These are phyloP conservation scores for Trachemys scripta DNA, from an alignment of 2,113 vertebrate genomes.

Conservation along the genomic window DNA sequence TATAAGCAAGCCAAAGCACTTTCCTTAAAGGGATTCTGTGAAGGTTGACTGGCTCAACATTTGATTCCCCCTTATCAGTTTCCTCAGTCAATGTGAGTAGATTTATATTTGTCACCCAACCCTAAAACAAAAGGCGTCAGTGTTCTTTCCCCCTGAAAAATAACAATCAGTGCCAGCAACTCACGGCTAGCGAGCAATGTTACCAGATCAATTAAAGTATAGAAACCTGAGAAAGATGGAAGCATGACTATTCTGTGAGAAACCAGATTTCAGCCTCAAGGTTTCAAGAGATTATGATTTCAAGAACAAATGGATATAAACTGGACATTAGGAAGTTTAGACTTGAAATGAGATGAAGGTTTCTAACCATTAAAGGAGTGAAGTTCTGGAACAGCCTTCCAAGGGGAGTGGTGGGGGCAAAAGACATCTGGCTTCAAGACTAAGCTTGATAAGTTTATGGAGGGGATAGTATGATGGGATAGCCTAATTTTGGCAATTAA, in stretches of 20 bases:
- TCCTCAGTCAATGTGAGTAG: not conserved
- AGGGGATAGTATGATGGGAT: too few relatives aligned
- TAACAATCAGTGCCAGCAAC: not conserved
- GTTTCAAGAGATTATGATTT: not conserved
- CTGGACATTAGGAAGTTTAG: too few relatives aligned
- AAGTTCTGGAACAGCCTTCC: too few relatives aligned
- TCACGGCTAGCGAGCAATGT: not conserved
- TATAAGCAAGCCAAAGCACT: not conserved
- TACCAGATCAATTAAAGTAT: not conserved
- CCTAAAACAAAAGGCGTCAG: not conserved
- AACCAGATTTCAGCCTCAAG: not conserved
- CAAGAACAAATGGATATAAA: too few relatives aligned
- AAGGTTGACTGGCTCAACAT: not conserved
- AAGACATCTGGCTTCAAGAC: too few relatives aligned
- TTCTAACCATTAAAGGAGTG: too few relatives aligned
- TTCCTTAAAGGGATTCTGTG: not conserved
- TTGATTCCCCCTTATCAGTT: not conserved
- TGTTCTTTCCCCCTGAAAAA: not conserved
- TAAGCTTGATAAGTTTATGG: too few relatives aligned
- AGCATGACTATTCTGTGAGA: too few relatives aligned
- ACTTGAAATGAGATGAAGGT: too few relatives aligned
- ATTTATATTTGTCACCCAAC: not conserved
- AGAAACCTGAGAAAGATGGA: not conserved
- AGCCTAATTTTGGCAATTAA: too few relatives aligned
- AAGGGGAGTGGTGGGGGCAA: too few relatives aligned